Base-by-base conservation (phyloP, 2,888 invertebrate genomes). In the Mystacides longicornis region DNA sequence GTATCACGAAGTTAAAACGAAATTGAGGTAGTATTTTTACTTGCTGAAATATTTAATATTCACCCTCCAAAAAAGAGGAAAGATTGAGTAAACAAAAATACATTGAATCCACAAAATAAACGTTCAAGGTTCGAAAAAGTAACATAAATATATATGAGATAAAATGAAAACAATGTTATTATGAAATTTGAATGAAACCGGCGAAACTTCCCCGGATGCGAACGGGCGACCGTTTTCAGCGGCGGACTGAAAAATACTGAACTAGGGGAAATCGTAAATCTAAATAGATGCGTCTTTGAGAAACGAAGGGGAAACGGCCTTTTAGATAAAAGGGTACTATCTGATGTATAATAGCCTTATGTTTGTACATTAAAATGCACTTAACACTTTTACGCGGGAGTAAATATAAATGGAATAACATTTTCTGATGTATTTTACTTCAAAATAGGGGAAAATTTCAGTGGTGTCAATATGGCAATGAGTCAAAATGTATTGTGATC, bases 231-330 rank as follows among this genome's bases (percentile, higher is more conserved):
- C 37, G 37, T 14, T 37, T 37, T 37, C 37, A 37, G 37, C 37
- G n/a, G 16, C 37, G 14, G 37, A 16, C 37, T 37, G 37, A 37
- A 37, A 37, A 37, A 37, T 37, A 37, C 37, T 37, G 37, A 37
- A 37, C 14, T 14, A 48, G 22, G 48, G 48, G 48, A 16, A 48
- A 23, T 23, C 48, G 21, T 48, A 48, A 48, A 48, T 48, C 48
- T 48, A 48, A 21, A 48, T 20, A 48, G 48, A 48, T 48, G 19
- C 16, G 23, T 23, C 37, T 37, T 14, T 14, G 16, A 3, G 14
- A 14, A 3, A 37, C 7, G 14, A 37, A 3, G 7, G 7, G 14
- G 3, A 3, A 37, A 37, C 37, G 16, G 16, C 37, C 37, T n/a
- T 37, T 37, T 14, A 37, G 37, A 14, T 37, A 37, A 37, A 37